Conservation (phyloP, 2,797 vertebrate species). For the Tangara arthus region DNA sequence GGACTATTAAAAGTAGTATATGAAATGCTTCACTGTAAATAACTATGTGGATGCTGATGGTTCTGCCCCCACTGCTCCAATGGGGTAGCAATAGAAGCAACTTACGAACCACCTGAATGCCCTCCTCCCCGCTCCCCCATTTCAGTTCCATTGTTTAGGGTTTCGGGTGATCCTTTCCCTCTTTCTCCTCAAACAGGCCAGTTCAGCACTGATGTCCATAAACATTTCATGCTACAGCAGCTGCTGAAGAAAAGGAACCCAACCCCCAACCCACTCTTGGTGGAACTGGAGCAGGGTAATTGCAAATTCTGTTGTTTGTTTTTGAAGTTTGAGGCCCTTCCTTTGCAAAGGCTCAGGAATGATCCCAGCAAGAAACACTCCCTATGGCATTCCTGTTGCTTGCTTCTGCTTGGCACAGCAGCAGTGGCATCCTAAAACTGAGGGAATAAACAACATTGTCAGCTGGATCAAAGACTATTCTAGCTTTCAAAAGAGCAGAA, state of each 20-base stretch:
- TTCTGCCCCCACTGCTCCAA: background rate
- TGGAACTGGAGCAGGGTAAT: background rate
- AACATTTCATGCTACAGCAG: fast-evolving
- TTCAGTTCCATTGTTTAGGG: background rate
- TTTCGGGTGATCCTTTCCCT: background rate
- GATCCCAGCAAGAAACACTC: background rate
- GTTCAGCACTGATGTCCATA: background rate
- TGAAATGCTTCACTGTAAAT: background rate
- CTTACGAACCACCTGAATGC: background rate
- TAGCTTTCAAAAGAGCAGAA: background rate
- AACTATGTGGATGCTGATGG: background rate
- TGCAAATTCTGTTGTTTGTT: fast-evolving
- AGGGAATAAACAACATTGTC: background rate
- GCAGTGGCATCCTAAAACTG: background rate
- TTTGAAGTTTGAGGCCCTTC: background rate
- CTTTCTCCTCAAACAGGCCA: background rate
- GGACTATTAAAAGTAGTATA: background rate
- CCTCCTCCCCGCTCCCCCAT: background rate
- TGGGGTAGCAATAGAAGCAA: background rate
- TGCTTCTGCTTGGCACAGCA: background rate
- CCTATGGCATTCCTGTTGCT: background rate
- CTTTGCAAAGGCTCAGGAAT: background rate
- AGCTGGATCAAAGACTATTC: background rate
- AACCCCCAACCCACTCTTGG: fast-evolving
- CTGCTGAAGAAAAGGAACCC: background rate